Percentiles rank a stretch among this genome's conserved stretches.
These are phyloP conservation scores for Ispidina lecontei DNA, from an alignment of 2,797 vertebrate genomes.

Conservation along the genomic window DNA sequence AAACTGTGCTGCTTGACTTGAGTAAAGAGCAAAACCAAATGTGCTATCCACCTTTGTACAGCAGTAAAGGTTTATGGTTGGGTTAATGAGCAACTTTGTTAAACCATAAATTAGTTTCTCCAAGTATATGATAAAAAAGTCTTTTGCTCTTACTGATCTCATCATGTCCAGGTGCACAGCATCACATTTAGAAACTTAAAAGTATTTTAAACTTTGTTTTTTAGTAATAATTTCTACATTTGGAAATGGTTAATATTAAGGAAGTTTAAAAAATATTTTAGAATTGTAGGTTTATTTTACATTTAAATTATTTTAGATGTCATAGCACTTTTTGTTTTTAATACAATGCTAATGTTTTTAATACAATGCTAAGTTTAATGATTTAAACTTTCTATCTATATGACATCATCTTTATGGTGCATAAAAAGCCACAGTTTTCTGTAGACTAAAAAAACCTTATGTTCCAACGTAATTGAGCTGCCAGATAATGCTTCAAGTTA, in stretches of 20 bases:
- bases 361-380: neutral
- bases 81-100: neutral
- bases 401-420: neutral
- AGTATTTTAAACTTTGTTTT: neutral
- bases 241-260: neutral
- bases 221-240: neutral
- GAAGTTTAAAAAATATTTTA: neutral
- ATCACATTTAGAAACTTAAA: neutral
- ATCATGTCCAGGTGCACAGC: neutral
- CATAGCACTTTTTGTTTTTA: neutral
- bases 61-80: neutral
- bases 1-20: neutral
- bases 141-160: neutral
- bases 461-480: conserved; percentile 64
- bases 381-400: neutral
- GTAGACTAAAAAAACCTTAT: conserved; percentile 29
- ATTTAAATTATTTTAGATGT: neutral
- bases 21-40: neutral
- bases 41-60: neutral
- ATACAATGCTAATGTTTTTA: neutral
- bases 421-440: conserved; percentile 5
- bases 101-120: neutral
- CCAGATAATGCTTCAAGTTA: conserved; percentile 53
- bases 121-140: neutral
- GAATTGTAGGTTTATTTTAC: neutral